phyloP scores from a whole-genome alignment of 2,797 vertebrate species.

The Sebastes vulpes region DNA sequence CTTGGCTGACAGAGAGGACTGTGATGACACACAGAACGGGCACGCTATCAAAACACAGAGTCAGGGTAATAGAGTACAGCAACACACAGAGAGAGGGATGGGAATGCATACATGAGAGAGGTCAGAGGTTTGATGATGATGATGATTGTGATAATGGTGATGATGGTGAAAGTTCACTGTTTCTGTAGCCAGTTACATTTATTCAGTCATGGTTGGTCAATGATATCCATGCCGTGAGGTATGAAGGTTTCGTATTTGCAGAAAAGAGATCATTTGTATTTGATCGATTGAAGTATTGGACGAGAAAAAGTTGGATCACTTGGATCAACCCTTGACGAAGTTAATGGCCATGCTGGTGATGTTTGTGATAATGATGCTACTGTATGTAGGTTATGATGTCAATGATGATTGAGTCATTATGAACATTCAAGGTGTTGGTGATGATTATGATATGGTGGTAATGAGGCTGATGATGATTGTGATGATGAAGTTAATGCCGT shows the following conservation, averaged over 20 bases:
- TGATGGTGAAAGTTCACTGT: not conserved
- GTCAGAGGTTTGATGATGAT: conserved; percentile 14
- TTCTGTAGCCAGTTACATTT: not conserved
- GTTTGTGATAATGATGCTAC: not conserved
- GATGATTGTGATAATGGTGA: not conserved
- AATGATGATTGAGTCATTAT: not conserved
- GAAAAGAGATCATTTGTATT: not conserved
- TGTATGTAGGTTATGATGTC: not conserved
- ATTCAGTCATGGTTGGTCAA: not conserved
- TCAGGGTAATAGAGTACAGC: conserved; percentile 49
- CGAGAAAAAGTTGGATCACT: not conserved
- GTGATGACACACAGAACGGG: conserved; percentile 75
- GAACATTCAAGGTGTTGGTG: not conserved
- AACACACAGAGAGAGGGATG: conserved; percentile 17
- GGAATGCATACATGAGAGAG: conserved; percentile 12
- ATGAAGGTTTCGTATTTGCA: not conserved
- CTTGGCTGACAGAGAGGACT: conserved; percentile 76
- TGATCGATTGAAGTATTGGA: not conserved
- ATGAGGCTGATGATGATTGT: not conserved
- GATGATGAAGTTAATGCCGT: not conserved
- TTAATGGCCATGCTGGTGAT: not conserved
- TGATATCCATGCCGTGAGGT: not conserved
- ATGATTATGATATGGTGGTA: not conserved
- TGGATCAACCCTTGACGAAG: not conserved
- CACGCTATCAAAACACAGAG: conserved; percentile 69